A percentile compares a stretch with the other conserved stretches of the same genome.
phyloP scores from a whole-genome alignment of 2,113 vertebrate species.

The Alethe diademata region DNA sequence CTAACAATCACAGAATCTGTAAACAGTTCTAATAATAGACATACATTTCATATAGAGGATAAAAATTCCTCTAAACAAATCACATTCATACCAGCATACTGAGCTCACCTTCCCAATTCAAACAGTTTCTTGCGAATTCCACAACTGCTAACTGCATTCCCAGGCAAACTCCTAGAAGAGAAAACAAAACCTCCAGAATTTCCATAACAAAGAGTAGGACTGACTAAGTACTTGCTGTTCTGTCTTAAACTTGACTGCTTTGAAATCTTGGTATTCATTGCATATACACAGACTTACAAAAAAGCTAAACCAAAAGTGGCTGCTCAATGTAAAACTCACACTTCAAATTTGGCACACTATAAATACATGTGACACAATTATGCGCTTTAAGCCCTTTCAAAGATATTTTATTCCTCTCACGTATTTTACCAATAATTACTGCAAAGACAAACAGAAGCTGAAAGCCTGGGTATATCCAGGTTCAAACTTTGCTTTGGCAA shows the following conservation, averaged over 20 bases:
- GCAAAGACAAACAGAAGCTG: neutral
- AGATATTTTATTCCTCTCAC: neutral
- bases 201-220: neutral
- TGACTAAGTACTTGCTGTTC: neutral
- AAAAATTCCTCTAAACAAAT: neutral
- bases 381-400: neutral
- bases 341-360: neutral
- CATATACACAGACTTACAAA: neutral
- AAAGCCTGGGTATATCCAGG: neutral
- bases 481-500: neutral
- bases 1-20: neutral
- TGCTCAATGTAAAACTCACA: neutral
- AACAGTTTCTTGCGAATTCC: conserved; percentile 79
- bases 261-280: neutral
- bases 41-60: neutral
- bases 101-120: conserved; percentile 76
- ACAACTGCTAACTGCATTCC: conserved; percentile 82
- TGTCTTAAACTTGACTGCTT: neutral
- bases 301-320: neutral
- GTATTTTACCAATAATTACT: neutral
- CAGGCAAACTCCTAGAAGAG: conserved; percentile 73
- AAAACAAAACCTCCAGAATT: neutral
- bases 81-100: neutral
- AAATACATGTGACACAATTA: neutral
- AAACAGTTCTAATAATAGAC: neutral